A percentile compares a stretch with the other conserved stretches of the same genome.
Conservation (phyloP, 1,140 invertebrate genomes). For the Drosophila sp. region DNA sequence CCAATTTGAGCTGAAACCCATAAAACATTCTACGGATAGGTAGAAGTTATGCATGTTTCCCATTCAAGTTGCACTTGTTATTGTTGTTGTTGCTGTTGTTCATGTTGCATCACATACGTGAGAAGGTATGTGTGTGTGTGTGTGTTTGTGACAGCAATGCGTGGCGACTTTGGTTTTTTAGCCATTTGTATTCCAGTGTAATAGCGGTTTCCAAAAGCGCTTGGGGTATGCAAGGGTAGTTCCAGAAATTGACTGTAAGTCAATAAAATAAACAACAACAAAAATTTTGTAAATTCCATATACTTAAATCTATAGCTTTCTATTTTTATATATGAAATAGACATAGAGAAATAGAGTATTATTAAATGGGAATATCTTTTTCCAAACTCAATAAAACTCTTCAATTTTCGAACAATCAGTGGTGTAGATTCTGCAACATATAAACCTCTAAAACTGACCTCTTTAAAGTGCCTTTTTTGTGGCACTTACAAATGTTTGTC, state of each 20-base stretch:
- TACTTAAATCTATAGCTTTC: no score
- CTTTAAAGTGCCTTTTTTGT: conserved; percentile 13
- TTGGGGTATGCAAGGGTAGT: conserved; percentile 9
- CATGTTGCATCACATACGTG: not conserved
- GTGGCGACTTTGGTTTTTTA: conserved; percentile 25
- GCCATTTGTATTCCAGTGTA: conserved; percentile 6
- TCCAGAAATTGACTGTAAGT: not conserved
- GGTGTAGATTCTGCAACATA: no score
- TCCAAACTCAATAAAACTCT: no score
- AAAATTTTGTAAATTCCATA: no score
- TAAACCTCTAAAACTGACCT: conserved; percentile 8
- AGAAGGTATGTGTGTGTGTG: conserved; percentile 1
- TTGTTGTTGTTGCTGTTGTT: not conserved
- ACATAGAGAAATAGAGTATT: no score
- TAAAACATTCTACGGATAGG: conserved; percentile 17
- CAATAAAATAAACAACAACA: not conserved
- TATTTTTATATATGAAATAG: no score
- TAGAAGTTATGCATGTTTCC: conserved; percentile 17
- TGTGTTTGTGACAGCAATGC: conserved; percentile 35
- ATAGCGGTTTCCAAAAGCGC: not conserved
- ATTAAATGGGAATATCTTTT: not conserved
- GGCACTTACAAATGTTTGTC: conserved; percentile 22
- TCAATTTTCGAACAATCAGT: no score
- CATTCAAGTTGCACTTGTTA: conserved; percentile 5
- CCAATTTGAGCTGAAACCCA: conserved; percentile 29